Base-by-base conservation (phyloP, 2,113 vertebrate genomes). In the Catagonus wagneri region DNA sequence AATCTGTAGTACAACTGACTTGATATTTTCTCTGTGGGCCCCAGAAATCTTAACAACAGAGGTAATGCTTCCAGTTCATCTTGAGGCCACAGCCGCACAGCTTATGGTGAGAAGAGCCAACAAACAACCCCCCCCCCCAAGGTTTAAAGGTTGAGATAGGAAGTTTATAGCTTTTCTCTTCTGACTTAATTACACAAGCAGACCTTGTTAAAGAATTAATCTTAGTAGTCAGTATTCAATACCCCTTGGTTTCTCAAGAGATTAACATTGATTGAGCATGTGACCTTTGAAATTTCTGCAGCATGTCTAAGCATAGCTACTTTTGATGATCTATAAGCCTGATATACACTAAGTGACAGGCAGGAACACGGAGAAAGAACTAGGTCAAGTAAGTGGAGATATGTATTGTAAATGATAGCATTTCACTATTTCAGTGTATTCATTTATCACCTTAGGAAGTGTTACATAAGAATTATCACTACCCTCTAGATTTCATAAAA, bases 201-300 rank as follows among this genome's bases (percentile, higher is more conserved):
- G 76, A 52, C 12, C 7, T 25, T 61, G 9, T 56, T 92, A 61
- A 61, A 85, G 54, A 95, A 80, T 34, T 58, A 80, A 87, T 36
- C 22, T 39, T 60, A 15, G 9, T 66, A 29, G 79, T 90, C 1
- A 56, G 61, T 63, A 61, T 61, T 34, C 27, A 60, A 58, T 3
- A 60, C 22, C 15, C 5, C 4, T 63, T 54, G 27, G 50, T 12
- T 83, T 29, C 84, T 44, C 29, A 87, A 50, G 69, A 69, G 16
- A 68, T 56, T 54, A 56, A n/a, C 44, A 80, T 23, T 34, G 50
- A 76, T 83, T 61, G 22, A 86, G 22, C n/a, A 86, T 32, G 4
- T 61, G 20, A 91, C 36, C 60, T 93, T 66, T 89, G 81, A 66
- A 88, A 93, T 16, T n/a, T 54, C n/a, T 63, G 25, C 13, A 95